Base-by-base conservation (phyloP, 2,888 invertebrate genomes). In the Eudemis profundana region DNA sequence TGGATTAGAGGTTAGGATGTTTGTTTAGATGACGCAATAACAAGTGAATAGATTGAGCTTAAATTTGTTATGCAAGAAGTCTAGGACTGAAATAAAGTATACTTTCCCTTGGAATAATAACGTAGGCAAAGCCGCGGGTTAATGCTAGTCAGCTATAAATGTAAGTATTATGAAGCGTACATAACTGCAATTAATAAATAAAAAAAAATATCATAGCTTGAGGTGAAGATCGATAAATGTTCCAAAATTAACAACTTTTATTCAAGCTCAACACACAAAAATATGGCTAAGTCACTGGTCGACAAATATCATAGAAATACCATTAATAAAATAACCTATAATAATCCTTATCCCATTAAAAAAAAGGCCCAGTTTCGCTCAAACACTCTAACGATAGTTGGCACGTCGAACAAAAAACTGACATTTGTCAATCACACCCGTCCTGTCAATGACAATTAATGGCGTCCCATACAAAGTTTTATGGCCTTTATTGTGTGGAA, bases 361-460 rank as follows among this genome's bases (percentile, higher is more conserved):
- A 38, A n/a, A 44, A 44, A 1, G 17, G 42, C 12, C 1, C 7
- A n/a, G 0, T 29, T 17, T 8, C 12, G 27, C 0, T 29, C 5
- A n/a, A 21, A 0, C 36, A 12, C 19, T 44, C n/a, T n/a, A 15
- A 60, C 15, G 36, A 56, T 38, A 53, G 51, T 53, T n/a, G 36
- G n/a, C 14, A 42, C 29, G n/a, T n/a, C n/a, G 29, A 36, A 65
- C 56, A 68, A 61, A 67, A 64, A 65, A 50, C 84, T 90, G 91
- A 91, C 91, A 88, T 90, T 90, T 90, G 91, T 91, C 92, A 90
- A 90, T 91, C 91, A 90, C 79, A 81, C 84, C 86, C 84, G 83
- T 78, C 68, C 84, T 88, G 91, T 89, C 92, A 88, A 90, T 92
- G 90, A 92, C 91, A 91, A 91, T 90, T 90, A 90, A 91, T 91